Base-by-base conservation (phyloP, 1,140 invertebrate genomes). In the Listronotus oregonensis region DNA sequence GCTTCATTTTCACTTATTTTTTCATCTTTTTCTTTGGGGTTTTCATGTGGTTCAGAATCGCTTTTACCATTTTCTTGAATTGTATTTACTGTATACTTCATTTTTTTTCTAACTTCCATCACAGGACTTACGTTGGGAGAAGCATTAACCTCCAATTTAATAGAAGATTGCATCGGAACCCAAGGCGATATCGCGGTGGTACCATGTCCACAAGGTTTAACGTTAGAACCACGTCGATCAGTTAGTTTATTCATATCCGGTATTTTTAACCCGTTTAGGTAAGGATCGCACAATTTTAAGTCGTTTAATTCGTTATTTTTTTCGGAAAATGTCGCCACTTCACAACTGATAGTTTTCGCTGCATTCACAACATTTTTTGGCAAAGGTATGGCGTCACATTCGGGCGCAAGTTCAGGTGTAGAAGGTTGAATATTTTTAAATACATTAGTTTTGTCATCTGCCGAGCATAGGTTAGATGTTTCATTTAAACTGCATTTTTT, bases 131-230 rank as follows among this genome's bases (percentile, higher is more conserved):
- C 68, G 9, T 69, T 74, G 15, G 74, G 73, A 37, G 75, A 72
- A 21, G 39, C 15, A 10, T 49, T 56, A n/a, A 49, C 57, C 11
- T 63, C 55, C 15, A 68, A 59, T 47, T 70, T 72, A 6, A 11
- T 9, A 18, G 61, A 55, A 18, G 9, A 46, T 8, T 43, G 39
- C 9, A 68, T 14, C 12, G 74, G 75, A 8, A 72, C 66, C 37
- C 72, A 65, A 8, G 77, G 75, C 27, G 73, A 66, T 37, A 77
- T 72, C 0, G 74, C 76, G 7, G 74, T 66, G 14, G 76, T 78
- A n/a, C 75, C 77, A 59, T 78, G 77, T 31, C 76, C 75, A 42
- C 76, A 77, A 2, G 77, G 76, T 57, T 78, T 78, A 0, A 77
- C 75, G 34, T 43, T 17, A 39, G 59, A 54, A 58, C 65, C 58